Percentiles rank a stretch among this genome's conserved stretches.
Conservation (phyloP, 2,888 invertebrate genomes). For the Myopa tessellatipennis region DNA sequence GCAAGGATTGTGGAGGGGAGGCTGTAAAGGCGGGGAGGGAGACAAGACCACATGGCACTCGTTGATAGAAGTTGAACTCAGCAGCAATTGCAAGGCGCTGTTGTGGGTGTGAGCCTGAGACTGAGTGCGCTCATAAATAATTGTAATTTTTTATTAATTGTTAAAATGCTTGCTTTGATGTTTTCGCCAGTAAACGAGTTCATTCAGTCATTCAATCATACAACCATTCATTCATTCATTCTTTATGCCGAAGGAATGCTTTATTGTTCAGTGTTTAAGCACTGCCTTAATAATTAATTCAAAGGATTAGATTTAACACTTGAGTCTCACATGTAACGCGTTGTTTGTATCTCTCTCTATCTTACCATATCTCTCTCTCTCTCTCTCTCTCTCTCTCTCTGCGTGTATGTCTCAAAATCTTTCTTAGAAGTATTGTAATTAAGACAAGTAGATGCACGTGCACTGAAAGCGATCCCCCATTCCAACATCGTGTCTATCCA, state of each 20-base stretch:
- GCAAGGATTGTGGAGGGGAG: too few relatives aligned
- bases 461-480: neutral
- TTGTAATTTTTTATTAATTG: too few relatives aligned
- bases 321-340: neutral
- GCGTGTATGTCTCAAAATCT: neutral
- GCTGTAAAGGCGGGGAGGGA: too few relatives aligned
- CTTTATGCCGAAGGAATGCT: neutral
- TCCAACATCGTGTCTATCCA: neutral
- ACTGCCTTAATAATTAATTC: conserved; percentile 19
- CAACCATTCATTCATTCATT: neutral
- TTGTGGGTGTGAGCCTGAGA: too few relatives aligned
- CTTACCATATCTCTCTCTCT: neutral
- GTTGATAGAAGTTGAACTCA: too few relatives aligned
- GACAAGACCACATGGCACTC: too few relatives aligned
- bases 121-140: too few relatives aligned
- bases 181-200: neutral
- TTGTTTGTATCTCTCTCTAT: neutral
- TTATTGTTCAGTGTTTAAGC: neutral
- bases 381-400: too few relatives aligned
- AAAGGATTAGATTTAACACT: conserved; percentile 16
- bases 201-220: neutral
- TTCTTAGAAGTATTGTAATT: neutral
- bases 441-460: neutral
- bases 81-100: too few relatives aligned
- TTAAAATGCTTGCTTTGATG: neutral